These are phyloP conservation scores for Cervus canadensis DNA, from an alignment of 2,113 vertebrate genomes.

Conservation along the genomic window DNA sequence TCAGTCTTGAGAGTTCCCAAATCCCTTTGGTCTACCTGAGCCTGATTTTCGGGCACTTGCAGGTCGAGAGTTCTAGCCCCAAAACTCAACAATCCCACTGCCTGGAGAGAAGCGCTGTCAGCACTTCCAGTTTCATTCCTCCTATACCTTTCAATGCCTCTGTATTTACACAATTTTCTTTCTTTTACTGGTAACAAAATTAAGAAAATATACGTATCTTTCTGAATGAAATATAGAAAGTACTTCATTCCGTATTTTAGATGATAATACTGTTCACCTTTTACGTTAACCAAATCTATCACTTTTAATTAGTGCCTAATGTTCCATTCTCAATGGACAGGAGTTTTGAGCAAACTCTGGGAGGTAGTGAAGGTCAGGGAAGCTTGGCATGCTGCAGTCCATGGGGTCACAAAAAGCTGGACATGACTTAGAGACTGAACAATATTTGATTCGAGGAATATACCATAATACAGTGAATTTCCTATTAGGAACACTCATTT, in stretches of 20 bases:
- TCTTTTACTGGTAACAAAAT: conserved; percentile 26
- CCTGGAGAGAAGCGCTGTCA: not conserved
- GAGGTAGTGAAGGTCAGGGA: not conserved
- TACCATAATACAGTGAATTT: not conserved
- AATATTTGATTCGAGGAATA: not conserved
- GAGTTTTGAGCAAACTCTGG: not conserved
- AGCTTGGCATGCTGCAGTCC: not conserved
- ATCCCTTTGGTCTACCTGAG: not conserved
- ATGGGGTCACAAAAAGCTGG: not conserved
- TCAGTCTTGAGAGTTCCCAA: not conserved
- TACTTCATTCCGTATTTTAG: not conserved
- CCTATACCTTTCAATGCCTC: not conserved
- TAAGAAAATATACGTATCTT: conserved; percentile 34
- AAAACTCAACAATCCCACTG: not conserved
- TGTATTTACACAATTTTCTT: not conserved
- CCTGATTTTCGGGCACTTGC: too few species aligned
- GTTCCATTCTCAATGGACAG: not conserved
- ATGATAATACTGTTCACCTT: not conserved
- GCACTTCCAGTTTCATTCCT: not conserved
- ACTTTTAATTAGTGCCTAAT: not conserved
- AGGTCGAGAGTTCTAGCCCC: too few species aligned
- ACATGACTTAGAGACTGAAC: not conserved
- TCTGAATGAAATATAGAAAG: not conserved
- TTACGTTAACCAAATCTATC: not conserved
- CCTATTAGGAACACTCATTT: not conserved